These are phyloP conservation scores for Nemurella pictetii DNA, from an alignment of 2,888 invertebrate genomes.

Conservation along the genomic window DNA sequence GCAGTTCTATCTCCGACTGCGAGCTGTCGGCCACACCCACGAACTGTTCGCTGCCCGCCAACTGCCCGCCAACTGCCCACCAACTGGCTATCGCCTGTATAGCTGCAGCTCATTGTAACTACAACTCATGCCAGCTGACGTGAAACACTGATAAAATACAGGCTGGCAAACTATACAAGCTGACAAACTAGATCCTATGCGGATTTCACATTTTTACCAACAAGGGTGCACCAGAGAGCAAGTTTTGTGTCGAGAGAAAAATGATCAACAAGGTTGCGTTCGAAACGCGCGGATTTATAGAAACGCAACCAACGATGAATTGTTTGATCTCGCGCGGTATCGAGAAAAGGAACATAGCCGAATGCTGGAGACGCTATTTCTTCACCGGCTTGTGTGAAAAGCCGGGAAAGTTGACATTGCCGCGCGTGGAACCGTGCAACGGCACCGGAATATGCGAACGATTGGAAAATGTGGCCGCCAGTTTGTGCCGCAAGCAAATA, in stretches of 20 bases:
- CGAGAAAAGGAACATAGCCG: neutral
- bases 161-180: neutral
- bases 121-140: neutral
- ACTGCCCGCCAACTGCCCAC: neutral
- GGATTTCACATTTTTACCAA: neutral
- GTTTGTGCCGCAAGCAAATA: neutral
- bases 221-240: neutral
- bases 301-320: neutral
- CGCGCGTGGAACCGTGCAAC: neutral
- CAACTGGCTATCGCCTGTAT: neutral
- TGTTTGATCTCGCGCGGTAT: neutral
- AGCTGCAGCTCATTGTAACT: neutral
- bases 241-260: neutral
- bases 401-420: neutral
- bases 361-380: neutral
- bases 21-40: conserved; percentile 19
- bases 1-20: neutral
- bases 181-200: neutral
- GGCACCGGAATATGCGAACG: neutral
- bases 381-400: neutral
- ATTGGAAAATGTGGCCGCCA: neutral
- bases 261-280: neutral
- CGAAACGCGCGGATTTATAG: neutral
- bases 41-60: neutral
- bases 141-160: too few relatives aligned